Evolutionary conservation across 1,140 invertebrate genomes (phyloP), one percentile per base, ranked within the genome.

Genomic region (Laupala kohalensis): DNA sequence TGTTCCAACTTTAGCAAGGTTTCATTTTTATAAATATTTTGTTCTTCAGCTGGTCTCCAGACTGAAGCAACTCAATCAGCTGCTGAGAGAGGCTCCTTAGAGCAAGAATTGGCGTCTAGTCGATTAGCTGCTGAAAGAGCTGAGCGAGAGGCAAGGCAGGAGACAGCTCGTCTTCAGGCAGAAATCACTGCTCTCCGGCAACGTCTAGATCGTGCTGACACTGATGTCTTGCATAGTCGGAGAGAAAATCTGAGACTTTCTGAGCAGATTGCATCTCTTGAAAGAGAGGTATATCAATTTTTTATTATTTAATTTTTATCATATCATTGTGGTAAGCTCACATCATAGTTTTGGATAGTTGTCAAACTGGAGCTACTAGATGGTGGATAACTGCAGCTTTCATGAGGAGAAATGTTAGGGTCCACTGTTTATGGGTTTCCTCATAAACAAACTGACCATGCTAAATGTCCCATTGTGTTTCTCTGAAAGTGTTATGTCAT

Each of bases 101-200:
- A 92, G 75, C 89, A 92, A 76, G 91, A 93, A 76, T 81, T 92
- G n/a, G 85, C 88, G 0, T 84, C 85, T 23, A 81, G 83, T 1
- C 81, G 85, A 74, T 80, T 92, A 24, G 71, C 81, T 0, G 77
- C 81, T 23, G 91, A 93, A 74, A 79, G 90, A 53, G 84, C 84
- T 1, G 90, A 92, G 75, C 81, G 91, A 53, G 88, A 91, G 74
- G 83, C 83, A 25, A 88, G 89, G 73, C 90, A 92, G 72, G 91
- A 93, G 74, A 82, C 87, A n/a, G 86, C 84, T 64, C 83, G 90
- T 25, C 80, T 91, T 5, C 89, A 88, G 72, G 87, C 88, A 12
- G 92, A 93, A 80, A 87, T 92, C 15, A 87, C 88, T 76, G 91
- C 90, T 0, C 82, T 92, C 24, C 85, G 90, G 68, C 89, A 91